These are phyloP conservation scores for Pogonus chalceus DNA, from an alignment of 1,140 invertebrate species.

Conservation along the genomic window DNA sequence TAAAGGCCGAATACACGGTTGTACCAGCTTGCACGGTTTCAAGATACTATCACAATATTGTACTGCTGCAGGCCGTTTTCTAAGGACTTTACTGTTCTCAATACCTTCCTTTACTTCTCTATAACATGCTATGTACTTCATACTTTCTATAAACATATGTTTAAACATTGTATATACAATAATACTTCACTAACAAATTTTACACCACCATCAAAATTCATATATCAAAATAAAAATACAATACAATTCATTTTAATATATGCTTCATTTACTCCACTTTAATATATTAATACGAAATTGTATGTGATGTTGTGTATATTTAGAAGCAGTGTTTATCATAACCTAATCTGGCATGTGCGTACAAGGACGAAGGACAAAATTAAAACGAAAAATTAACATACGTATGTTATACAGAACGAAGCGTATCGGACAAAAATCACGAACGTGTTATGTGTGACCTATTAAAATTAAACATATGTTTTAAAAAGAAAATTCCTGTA, in stretches of 20 bases:
- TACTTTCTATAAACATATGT: too few species aligned
- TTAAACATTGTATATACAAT: too few species aligned
- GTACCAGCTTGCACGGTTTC: not conserved
- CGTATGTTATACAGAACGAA: not conserved
- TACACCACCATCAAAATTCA: too few species aligned
- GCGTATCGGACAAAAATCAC: not conserved
- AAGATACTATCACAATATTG: not conserved
- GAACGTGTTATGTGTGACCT: not conserved
- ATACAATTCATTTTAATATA: too few species aligned
- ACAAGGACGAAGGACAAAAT: not conserved
- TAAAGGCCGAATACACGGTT: not conserved
- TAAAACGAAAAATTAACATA: not conserved
- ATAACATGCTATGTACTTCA: too few species aligned
- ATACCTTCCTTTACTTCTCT: not conserved
- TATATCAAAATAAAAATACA: too few species aligned
- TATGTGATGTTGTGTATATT: not conserved
- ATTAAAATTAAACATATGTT: not conserved
- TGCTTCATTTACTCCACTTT: too few species aligned
- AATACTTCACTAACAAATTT: too few species aligned
- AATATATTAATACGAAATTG: too few species aligned
- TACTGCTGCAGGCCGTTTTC: not conserved
- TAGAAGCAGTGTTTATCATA: not conserved
- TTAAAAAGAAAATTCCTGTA: too few species aligned
- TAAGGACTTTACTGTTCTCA: not conserved
- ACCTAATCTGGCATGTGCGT: not conserved